Evolutionary conservation across 2,113 vertebrate species (phyloP), one percentile per base, ranked within the genome.

Genomic region (Dipodomys spectabilis): DNA sequence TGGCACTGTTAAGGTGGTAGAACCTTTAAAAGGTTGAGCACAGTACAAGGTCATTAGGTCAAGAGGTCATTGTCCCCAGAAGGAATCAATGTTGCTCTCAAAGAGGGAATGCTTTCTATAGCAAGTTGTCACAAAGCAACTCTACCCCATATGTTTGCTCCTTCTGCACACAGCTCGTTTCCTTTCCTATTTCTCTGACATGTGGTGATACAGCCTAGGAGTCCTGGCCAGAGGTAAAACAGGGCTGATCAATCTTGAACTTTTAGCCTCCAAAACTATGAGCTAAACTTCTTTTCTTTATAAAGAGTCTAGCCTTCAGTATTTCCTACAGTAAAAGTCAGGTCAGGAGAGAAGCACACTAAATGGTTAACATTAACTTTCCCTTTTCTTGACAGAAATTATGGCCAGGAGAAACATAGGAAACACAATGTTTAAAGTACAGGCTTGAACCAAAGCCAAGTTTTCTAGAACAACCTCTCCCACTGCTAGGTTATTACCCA

Each of bases 291-390:
- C n/a, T 49, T 73, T 67, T 53, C 15, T 91, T 35, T 23, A 39
- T 74, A 35, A 57, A 68, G 11, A 25, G 39, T 16, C 27, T 7
- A 8, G 20, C 45, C 22, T 84, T 27, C 2, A 27, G 32, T n/a
- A 69, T 84, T 60, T 84, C 20, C 69, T 44, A 77, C 7, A 78
- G 32, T 67, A 67, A 78, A 32, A 78, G 13, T 25, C 53, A 65
- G 20, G 71, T 67, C 30, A 90, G 22, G 27, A 93, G 12, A 92
- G 74, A 68, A 80, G 25, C 12, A 75, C 69, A 86, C 5, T 30
- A 39, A 32, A 7, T 44, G 8, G 8, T 82, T 44, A 91, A 44
- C 13, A 53, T 35, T 65, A 80, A 62, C 32, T 64, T 65, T 69
- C 71, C 74, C 53, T 13, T 82, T 19, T 79, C 60, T 32, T 39